phyloP scores from a whole-genome alignment of 2,888 invertebrate genomes.

The Stenotaenia linearis region DNA sequence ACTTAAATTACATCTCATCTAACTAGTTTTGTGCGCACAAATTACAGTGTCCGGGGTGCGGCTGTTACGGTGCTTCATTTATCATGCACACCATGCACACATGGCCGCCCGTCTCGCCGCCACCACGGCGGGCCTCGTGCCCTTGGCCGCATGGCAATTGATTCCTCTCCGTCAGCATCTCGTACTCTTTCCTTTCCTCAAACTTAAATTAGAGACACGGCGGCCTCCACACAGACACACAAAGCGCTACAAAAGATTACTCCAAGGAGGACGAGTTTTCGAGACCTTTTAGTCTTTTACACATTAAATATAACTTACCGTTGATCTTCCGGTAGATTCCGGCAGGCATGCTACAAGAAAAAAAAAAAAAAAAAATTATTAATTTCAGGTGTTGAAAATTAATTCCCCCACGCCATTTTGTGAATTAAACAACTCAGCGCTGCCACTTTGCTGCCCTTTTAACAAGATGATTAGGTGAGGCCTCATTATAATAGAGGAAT shows the following conservation, averaged over 20 bases:
- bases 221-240: neutral
- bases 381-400: conserved; percentile 20
- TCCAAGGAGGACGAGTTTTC: conserved; percentile 20
- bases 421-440: conserved; percentile 5
- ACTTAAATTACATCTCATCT: neutral
- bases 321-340: neutral
- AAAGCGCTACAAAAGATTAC: conserved; percentile 14
- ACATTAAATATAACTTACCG: neutral
- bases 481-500: conserved; percentile 26
- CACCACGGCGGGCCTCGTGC: conserved; percentile 19
- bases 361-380: neutral
- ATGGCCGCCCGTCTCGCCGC: conserved; percentile 20
- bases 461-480: conserved; percentile 16
- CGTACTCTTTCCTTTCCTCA: conserved; percentile 1
- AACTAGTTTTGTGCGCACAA: neutral
- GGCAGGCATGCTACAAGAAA: neutral
- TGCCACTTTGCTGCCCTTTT: conserved; percentile 7
- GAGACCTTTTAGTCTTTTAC: conserved; percentile 11
- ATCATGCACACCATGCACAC: conserved; percentile 4
- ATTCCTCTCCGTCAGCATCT: conserved; percentile 19
- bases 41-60: neutral
- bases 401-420: conserved; percentile 19
- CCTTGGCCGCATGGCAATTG: conserved; percentile 24
- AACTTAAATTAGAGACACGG: conserved; percentile 18
- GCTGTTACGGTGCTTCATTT: neutral